These are phyloP conservation scores for Thymelicus acteon DNA, from an alignment of 2,888 invertebrate species.

Conservation along the genomic window DNA sequence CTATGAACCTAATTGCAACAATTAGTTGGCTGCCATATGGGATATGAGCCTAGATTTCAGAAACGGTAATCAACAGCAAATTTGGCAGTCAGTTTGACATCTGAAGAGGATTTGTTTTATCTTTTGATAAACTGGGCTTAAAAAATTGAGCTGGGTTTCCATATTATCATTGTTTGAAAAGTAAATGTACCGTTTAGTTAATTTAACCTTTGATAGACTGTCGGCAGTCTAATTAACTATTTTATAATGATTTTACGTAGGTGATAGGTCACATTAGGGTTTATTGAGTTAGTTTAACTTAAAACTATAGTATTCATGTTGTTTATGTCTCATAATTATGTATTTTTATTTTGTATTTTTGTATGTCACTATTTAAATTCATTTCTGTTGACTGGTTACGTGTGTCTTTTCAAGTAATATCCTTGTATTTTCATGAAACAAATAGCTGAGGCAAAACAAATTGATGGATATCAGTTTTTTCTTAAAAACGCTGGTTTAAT, in stretches of 20 bases:
- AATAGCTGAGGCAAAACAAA: background rate
- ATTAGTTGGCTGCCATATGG: slow-evolving; percentile 50
- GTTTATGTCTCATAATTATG: too few species aligned
- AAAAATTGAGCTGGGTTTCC: too few species aligned
- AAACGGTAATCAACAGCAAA: slow-evolving; percentile 41
- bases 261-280: too few species aligned
- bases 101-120: background rate
- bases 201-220: too few species aligned
- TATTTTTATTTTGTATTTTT: too few species aligned
- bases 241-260: background rate
- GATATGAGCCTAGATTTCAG: slow-evolving; percentile 45
- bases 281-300: too few species aligned
- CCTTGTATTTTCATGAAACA: background rate
- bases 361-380: too few species aligned
- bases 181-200: too few species aligned
- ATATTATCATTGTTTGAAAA: too few species aligned
- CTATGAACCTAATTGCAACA: slow-evolving; percentile 44
- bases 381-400: too few species aligned
- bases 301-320: too few species aligned
- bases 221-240: background rate
- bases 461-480: background rate
- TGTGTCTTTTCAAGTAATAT: background rate
- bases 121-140: too few species aligned
- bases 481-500: background rate
- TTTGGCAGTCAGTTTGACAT: background rate